Conservation (phyloP, 2,888 invertebrate species). For the Drosophila algonquin region DNA sequence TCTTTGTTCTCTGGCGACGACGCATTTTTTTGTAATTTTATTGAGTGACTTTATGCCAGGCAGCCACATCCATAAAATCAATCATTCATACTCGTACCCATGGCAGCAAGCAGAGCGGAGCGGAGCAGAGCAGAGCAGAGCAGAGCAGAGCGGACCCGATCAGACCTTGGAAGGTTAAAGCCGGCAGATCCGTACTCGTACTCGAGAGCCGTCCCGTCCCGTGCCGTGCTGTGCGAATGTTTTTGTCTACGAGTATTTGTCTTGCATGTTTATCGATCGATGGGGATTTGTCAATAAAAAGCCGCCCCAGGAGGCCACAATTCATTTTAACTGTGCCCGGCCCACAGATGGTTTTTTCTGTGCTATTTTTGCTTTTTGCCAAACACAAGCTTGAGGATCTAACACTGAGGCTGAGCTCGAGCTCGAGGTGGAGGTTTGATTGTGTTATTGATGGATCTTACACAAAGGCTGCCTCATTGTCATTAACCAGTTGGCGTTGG, state of each 20-base stretch:
- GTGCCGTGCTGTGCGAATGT: slow-evolving; percentile 49
- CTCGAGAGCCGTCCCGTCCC: slow-evolving; percentile 17
- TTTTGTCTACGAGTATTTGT: slow-evolving; percentile 48
- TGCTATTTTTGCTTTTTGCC: slow-evolving; percentile 2
- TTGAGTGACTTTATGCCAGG: slow-evolving; percentile 77
- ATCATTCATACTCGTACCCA: slow-evolving; percentile 66
- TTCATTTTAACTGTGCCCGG: slow-evolving; percentile 59
- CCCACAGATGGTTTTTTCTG: slow-evolving; percentile 30
- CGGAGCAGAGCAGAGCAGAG: background rate
- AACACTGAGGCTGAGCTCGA: slow-evolving; percentile 23
- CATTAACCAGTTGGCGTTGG: slow-evolving; percentile 40
- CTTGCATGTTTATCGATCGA: slow-evolving; percentile 62
- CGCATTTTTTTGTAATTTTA: slow-evolving; percentile 76
- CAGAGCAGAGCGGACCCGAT: slow-evolving; percentile 16
- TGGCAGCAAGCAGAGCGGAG: slow-evolving; percentile 11
- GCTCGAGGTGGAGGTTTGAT: slow-evolving; percentile 17
- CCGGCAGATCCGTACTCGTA: slow-evolving; percentile 18
- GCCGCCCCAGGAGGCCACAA: slow-evolving; percentile 56
- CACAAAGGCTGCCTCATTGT: slow-evolving; percentile 43
- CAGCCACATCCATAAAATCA: slow-evolving; percentile 74
- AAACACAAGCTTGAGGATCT: slow-evolving; percentile 32
- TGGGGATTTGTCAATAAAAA: slow-evolving; percentile 66
- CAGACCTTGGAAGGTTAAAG: slow-evolving; percentile 62
- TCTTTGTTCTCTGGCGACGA: slow-evolving; percentile 69
- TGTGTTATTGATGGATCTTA: slow-evolving; percentile 46